Percentiles rank a stretch among this genome's conserved stretches.
phyloP scores from a whole-genome alignment of 2,797 vertebrate genomes.

The Acropternis orthonyx region DNA sequence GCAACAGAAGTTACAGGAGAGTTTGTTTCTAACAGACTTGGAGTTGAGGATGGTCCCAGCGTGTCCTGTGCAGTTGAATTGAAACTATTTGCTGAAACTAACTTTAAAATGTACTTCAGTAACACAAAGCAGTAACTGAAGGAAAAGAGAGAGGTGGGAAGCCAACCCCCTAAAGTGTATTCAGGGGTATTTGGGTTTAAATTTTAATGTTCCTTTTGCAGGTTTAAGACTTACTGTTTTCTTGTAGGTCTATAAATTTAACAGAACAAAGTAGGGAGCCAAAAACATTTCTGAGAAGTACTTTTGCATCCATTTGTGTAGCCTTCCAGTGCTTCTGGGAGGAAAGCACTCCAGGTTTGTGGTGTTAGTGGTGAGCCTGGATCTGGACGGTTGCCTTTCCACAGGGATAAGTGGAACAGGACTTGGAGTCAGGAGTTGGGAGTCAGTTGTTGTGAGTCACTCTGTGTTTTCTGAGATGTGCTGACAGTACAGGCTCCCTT shows the following conservation, averaged over 20 bases:
- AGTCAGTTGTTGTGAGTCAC: rapidly evolving
- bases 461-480: not conserved
- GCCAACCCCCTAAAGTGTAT: not conserved
- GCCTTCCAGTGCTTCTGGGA: not conserved
- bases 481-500: not conserved
- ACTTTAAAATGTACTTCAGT: not conserved
- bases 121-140: not conserved
- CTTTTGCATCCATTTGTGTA: not conserved
- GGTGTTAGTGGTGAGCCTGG: not conserved
- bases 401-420: not conserved
- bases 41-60: not conserved
- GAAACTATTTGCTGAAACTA: not conserved
- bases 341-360: not conserved
- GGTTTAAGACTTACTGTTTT: not conserved
- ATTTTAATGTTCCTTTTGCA: not conserved
- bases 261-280: not conserved
- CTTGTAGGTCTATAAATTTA: not conserved
- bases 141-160: not conserved
- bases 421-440: not conserved
- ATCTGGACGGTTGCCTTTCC: not conserved
- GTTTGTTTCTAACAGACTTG: not conserved
- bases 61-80: not conserved
- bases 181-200: not conserved
- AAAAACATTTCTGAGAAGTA: not conserved
- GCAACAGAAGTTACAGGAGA: not conserved